Base-by-base conservation (phyloP, 2,888 invertebrate genomes). In the Gastracanthus pulcherrimus region DNA sequence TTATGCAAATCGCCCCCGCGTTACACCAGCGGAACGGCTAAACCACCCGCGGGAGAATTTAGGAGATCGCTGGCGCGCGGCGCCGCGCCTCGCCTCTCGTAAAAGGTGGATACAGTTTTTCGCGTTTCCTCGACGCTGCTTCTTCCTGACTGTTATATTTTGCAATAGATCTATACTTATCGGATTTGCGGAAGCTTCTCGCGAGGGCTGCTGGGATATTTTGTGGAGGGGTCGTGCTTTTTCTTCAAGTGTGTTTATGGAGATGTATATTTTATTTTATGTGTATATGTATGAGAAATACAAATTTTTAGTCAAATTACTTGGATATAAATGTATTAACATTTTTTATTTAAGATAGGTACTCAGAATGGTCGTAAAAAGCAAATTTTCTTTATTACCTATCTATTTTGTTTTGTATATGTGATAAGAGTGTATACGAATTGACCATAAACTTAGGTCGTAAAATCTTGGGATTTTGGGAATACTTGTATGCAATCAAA, bases 1-100 rank as follows among this genome's bases (percentile, higher is more conserved):
- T 67, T 41, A 67, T 76, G 67, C 41, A 67, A 76, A 76, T 76
- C 55, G 19, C 29, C n/a, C n/a, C n/a, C n/a, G n/a, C n/a, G n/a
- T n/a, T n/a, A n/a, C n/a, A n/a, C n/a, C n/a, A n/a, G n/a, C 45
- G n/a, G 64, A 19, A 38, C 76, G 64, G 67, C 29, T 48, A 29
- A 31, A 31, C n/a, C n/a, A 9, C 48, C n/a, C 29, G 19, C 19
- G 29, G 34, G 45, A 31, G 60, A 62, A 74, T 74, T 62, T 74
- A 48, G 31, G 60, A 74, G 45, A 74, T 62, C 48, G 55, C 71
- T n/a, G n/a, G n/a, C n/a, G 31, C 2, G 45, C 45, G 45, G 45
- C n/a, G 16, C 13, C 45, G 45, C 45, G 13, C n/a, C 45, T 45
- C n/a, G 31, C 34, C n/a, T 62, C 41, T 58, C 31, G 67, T 75